These are phyloP conservation scores for Aromia moschata DNA, from an alignment of 2,888 invertebrate species.

Conservation along the genomic window DNA sequence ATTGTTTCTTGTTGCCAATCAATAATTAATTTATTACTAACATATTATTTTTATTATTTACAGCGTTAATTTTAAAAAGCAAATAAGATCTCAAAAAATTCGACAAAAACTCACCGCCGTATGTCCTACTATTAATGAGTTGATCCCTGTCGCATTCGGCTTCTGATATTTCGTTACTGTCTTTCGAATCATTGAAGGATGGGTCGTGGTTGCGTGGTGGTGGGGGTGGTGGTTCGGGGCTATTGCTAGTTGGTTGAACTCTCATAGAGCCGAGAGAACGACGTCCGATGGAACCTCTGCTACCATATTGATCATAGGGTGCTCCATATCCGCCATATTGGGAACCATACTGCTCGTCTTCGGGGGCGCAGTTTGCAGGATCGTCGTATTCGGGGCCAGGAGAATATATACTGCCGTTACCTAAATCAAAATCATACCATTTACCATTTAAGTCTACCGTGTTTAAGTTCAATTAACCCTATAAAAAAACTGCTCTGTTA, in stretches of 20 bases:
- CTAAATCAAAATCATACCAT: slow-evolving; percentile 60
- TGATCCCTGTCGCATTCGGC: slow-evolving; percentile 91
- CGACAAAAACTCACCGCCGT: slow-evolving; percentile 75
- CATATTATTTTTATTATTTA: slow-evolving; percentile 11
- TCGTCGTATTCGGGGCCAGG: slow-evolving; percentile 92
- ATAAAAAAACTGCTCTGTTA: too few relatives aligned
- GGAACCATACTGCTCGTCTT: slow-evolving; percentile 91
- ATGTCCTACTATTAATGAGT: slow-evolving; percentile 79
- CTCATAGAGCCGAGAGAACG: slow-evolving; percentile 65
- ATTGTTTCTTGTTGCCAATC: neutral
- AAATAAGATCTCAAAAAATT: neutral
- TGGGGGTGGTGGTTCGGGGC: slow-evolving; percentile 74
- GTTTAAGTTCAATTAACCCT: too few relatives aligned
- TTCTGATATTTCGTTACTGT: slow-evolving; percentile 93
- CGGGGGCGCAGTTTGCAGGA: slow-evolving; percentile 90
- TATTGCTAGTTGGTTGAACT: slow-evolving; percentile 68
- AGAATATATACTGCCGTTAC: slow-evolving; percentile 83
- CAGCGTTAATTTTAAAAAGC: slow-evolving; percentile 2
- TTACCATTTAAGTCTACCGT: too few relatives aligned
- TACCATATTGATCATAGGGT: slow-evolving; percentile 90
- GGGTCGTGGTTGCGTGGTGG: slow-evolving; percentile 86
- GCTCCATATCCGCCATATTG: slow-evolving; percentile 83
- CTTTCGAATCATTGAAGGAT: slow-evolving; percentile 91
- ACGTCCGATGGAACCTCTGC: slow-evolving; percentile 81
- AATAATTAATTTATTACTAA: neutral